phyloP scores from a whole-genome alignment of 64 coral and sea anemone species.

The Actinia equina region DNA sequence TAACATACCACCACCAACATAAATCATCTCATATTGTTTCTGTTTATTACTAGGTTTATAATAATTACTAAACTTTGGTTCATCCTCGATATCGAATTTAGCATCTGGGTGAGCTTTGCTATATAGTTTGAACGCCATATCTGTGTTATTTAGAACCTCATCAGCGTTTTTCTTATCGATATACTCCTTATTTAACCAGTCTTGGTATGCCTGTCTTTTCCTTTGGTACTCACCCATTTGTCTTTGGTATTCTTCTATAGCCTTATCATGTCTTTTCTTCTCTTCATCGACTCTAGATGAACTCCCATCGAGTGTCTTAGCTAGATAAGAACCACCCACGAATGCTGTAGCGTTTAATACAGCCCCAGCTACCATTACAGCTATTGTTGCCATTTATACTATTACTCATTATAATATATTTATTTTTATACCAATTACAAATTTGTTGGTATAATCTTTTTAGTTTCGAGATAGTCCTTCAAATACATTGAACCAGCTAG shows the following conservation, averaged over 20 bases:
- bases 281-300: too few species aligned
- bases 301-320: neutral
- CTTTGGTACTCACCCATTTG: neutral
- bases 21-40: neutral
- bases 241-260: neutral
- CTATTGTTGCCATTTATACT: neutral
- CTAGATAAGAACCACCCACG: neutral
- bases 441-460: neutral
- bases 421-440: neutral
- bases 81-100: neutral
- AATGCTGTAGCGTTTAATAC: neutral
- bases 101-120: neutral
- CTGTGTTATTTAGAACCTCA: neutral
- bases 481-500: neutral
- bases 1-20: constrained; percentile 4
- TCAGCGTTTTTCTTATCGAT: neutral
- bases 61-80: neutral
- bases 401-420: neutral
- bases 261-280: neutral
- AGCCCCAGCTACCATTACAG: neutral
- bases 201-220: neutral
- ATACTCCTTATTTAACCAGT: neutral
- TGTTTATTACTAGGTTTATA: constrained; percentile 14
- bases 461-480: neutral
- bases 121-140: neutral